phyloP scores from a whole-genome alignment of 2,888 invertebrate species.

The Therioaphis trifolii region DNA sequence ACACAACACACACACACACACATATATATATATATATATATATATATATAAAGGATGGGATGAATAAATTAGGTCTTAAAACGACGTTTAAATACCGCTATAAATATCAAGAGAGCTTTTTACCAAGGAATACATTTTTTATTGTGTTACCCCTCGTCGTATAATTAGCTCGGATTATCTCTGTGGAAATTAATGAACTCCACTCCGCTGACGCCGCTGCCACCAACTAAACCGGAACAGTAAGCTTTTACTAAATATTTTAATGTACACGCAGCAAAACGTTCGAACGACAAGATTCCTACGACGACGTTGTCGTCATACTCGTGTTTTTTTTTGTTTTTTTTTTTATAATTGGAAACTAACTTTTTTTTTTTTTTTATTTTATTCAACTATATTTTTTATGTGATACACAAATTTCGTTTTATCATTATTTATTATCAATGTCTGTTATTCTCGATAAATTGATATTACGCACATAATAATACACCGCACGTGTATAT shows the following conservation, averaged over 20 bases:
- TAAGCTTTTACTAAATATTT: conserved; percentile 46
- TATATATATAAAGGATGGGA: conserved; percentile 19
- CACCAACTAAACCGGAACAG: neutral
- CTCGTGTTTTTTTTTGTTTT: no score
- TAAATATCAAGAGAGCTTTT: conserved; percentile 62
- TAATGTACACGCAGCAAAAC: conserved; percentile 1
- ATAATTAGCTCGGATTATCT: conserved; percentile 61
- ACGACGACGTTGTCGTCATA: no score
- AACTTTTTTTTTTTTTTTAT: no score
- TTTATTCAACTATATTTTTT: no score
- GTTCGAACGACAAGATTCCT: neutral
- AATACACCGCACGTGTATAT: no score
- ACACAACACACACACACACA: neutral
- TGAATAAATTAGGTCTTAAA: conserved; percentile 60
- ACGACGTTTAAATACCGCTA: conserved; percentile 62
- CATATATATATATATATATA: conserved; percentile 13
- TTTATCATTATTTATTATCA: no score
- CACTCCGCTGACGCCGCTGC: neutral
- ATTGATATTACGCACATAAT: no score
- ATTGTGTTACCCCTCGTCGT: conserved; percentile 59
- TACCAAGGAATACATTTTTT: conserved; percentile 59
- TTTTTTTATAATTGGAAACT: no score
- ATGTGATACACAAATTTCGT: no score
- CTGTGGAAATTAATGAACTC: conserved; percentile 56
- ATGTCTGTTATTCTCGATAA: no score